A percentile compares a stretch with the other conserved stretches of the same genome.
phyloP scores from a whole-genome alignment of 2,113 vertebrate species.

The Tympanuchus pallidicinctus region DNA sequence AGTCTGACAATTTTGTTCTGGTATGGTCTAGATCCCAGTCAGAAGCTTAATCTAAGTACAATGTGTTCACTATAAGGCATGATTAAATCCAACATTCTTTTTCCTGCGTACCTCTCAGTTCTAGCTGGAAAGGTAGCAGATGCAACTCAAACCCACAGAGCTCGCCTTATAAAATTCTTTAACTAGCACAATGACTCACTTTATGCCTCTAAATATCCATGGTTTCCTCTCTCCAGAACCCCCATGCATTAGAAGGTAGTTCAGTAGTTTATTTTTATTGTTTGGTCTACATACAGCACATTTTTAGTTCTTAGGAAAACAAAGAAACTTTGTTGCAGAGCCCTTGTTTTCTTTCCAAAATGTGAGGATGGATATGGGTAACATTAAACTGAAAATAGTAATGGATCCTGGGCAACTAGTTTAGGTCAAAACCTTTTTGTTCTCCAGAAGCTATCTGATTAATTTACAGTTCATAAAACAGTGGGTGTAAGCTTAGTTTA shows the following conservation, averaged over 20 bases:
- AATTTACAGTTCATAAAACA: slow-evolving; percentile 71
- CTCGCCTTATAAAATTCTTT: slow-evolving; percentile 77
- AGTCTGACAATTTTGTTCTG: slow-evolving; percentile 52
- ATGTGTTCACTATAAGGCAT: slow-evolving; percentile 69
- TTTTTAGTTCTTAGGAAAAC: slow-evolving; percentile 79
- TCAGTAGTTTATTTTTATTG: slow-evolving; percentile 86
- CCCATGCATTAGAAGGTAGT: slow-evolving; percentile 80
- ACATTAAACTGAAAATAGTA: slow-evolving; percentile 78
- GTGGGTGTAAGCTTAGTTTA: slow-evolving; percentile 66
- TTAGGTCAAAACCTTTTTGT: slow-evolving; percentile 76
- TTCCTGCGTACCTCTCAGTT: slow-evolving; percentile 71
- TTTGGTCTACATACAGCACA: slow-evolving; percentile 82
- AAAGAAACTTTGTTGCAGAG: slow-evolving; percentile 81
- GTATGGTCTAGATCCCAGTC: slow-evolving; percentile 37
- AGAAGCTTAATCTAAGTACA: slow-evolving; percentile 61
- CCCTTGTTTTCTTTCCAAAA: slow-evolving; percentile 78
- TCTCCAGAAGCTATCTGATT: slow-evolving; percentile 70
- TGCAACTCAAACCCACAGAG: slow-evolving; percentile 80
- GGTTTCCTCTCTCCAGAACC: slow-evolving; percentile 81
- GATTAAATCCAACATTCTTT: slow-evolving; percentile 76
- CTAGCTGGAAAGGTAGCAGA: slow-evolving; percentile 79
- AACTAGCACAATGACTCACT: slow-evolving; percentile 81
- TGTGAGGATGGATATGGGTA: slow-evolving; percentile 71
- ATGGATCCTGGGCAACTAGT: slow-evolving; percentile 70
- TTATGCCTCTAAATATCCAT: slow-evolving; percentile 83